Evolutionary conservation across 2,888 invertebrate genomes (phyloP).

Genomic region (Temnothorax ravouxi): DNA sequence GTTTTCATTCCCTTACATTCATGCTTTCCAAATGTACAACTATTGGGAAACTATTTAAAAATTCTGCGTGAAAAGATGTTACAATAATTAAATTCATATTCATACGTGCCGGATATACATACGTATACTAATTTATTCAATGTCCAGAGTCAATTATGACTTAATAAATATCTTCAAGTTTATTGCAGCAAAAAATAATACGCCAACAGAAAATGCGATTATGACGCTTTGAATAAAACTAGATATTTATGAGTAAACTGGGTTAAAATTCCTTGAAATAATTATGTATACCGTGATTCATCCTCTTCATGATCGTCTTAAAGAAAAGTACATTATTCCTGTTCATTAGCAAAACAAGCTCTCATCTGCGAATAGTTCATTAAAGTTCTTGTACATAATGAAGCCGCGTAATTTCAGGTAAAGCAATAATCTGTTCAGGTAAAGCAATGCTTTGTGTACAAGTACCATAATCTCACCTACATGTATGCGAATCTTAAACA

Average conservation of each 20-base stretch:
- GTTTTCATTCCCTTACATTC: not conserved
- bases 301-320: constrained; percentile 12
- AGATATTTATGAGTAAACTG: not conserved
- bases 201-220: not conserved
- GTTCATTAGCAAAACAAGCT: constrained; percentile 32
- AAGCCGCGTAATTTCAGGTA: not conserved
- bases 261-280: not conserved
- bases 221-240: not conserved
- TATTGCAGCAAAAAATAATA: not conserved
- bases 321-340: not conserved
- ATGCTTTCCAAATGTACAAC: not conserved
- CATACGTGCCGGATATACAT: not conserved
- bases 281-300: not conserved
- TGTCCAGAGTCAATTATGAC: constrained; percentile 2
- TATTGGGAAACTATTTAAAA: not conserved
- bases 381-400: constrained; percentile 17
- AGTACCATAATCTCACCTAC: not conserved
- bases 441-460: not conserved
- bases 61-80: not conserved
- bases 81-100: not conserved
- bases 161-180: constrained; percentile 24
- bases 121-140: constrained; percentile 12
- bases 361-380: constrained; percentile 11
- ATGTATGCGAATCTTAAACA: not conserved
- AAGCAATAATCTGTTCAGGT: not conserved